Conservation (phyloP, 2,888 invertebrate genomes). For the Theretra japonica region DNA sequence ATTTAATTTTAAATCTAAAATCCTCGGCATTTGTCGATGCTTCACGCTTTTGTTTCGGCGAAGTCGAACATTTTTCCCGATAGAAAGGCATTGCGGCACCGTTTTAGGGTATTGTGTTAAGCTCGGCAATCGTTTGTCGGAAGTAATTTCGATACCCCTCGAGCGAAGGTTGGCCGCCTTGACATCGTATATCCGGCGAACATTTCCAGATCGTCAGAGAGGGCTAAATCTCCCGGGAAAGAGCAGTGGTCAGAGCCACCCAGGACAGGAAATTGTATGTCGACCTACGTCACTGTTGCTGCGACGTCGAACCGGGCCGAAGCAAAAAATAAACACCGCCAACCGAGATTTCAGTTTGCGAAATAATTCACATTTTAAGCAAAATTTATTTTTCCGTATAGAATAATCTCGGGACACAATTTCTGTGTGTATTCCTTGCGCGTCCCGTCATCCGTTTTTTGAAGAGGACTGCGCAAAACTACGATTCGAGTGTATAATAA, state of each 20-base stretch:
- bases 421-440: conserved; percentile 4
- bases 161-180: conserved; percentile 66
- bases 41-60: background rate
- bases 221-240: conserved; percentile 68
- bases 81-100: conserved; percentile 10
- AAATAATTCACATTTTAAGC: conserved; percentile 19
- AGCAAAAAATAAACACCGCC: conserved; percentile 49
- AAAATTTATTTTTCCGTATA: conserved; percentile 17
- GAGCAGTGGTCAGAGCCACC: conserved; percentile 69
- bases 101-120: conserved; percentile 34
- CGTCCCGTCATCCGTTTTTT: conserved; percentile 12
- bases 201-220: conserved; percentile 73
- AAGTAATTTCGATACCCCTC: conserved; percentile 70
- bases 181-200: conserved; percentile 78
- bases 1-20: conserved; percentile 9
- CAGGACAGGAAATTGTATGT: conserved; percentile 79
- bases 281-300: conserved; percentile 72
- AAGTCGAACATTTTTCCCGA: background rate
- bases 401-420: conserved; percentile 11
- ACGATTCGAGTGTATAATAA: conserved; percentile 5
- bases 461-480: conserved; percentile 1
- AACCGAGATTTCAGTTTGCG: conserved; percentile 17
- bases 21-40: background rate
- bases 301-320: conserved; percentile 44
- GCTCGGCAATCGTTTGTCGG: conserved; percentile 53